Evolutionary conservation across 2,113 vertebrate genomes (phyloP).

Genomic region (Picathartes gymnocephalus): DNA sequence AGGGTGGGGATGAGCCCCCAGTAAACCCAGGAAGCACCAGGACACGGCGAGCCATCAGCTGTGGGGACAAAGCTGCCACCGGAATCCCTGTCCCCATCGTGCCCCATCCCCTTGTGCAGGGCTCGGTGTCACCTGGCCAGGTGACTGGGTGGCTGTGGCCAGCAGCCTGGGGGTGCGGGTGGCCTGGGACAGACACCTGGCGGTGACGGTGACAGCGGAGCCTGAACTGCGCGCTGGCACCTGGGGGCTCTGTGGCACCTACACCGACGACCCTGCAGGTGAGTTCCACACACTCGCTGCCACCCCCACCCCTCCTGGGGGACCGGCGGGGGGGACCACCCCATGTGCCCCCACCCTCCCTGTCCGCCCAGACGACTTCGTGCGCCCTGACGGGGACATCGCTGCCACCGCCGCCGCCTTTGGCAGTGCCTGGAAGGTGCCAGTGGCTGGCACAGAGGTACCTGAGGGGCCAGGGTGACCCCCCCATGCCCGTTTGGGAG

Average conservation of each 20-base stretch:
- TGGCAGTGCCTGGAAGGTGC: constrained; percentile 4
- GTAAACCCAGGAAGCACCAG: accelerated
- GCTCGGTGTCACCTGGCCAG: constrained; percentile 85
- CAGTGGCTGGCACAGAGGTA: accelerated
- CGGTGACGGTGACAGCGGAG: constrained; percentile 75
- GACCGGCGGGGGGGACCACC: too few relatives aligned
- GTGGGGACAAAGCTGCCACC: background rate
- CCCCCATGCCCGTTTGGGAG: accelerated
- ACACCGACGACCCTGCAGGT: constrained; percentile 80
- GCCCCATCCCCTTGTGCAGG: constrained; percentile 52
- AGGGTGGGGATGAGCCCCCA: background rate
- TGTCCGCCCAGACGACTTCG: background rate
- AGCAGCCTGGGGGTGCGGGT: constrained; percentile 81
- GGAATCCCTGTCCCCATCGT: background rate
- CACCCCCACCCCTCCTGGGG: background rate
- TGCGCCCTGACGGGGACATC: background rate
- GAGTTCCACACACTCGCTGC: accelerated
- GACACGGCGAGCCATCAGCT: accelerated
- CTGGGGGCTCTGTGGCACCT: constrained; percentile 86
- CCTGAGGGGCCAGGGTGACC: accelerated
- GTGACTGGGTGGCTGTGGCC: constrained; percentile 87
- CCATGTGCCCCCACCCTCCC: accelerated
- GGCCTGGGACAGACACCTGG: constrained; percentile 75
- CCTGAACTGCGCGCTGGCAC: constrained; percentile 75
- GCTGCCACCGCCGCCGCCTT: background rate